Base-by-base conservation (phyloP, 1,140 invertebrate genomes). In the Triops longicaudatus region DNA sequence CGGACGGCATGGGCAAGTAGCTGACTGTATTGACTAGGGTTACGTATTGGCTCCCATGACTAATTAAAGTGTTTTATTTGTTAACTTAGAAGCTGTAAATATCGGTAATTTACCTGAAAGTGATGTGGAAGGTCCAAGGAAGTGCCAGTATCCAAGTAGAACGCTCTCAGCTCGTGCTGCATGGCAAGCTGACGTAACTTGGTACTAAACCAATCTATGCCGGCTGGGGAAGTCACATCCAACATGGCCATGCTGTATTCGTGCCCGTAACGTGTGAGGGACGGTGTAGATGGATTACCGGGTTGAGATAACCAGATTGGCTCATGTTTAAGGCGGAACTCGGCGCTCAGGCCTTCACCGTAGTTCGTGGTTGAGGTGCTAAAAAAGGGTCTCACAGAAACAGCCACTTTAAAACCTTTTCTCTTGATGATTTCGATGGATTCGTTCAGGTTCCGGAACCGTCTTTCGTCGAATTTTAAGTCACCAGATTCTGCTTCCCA, bases 131-230 rank as follows among this genome's bases (percentile, higher is more conserved):
- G 89, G 80, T 94, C 93, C 73, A 92, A 91, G 0, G 92, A 91
- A 4, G 93, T 93, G 0, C 96, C 96, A 28, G 96, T 86, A 81
- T 98, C 95, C 72, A 98, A 87, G 80, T 93, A 97, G 82, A 96
- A 96, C 0, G 93, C 91, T 81, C 95, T 91, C 9, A 98, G 91
- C 37, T 92, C 88, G 79, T 93, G 94, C 42, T 89, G 88, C 1
- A 88, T 86, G 28, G 90, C 88, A 0, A 97, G 84, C 1, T 85
- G 83, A 79, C 91, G 87, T 1, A 98, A 83, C 82, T 93, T 92
- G 28, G 88, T 85, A 4, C 90, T 82, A 26, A 96, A 86, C 95
- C 96, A 98, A 0, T 91, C 88, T 1, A 92, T 83, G 0, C 92
- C 90, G 42, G 88, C 86, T 79, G 92, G 91, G 77, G 94, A 93